Percentiles rank a stretch among this genome's conserved stretches.
Evolutionary conservation across 2,113 vertebrate genomes (phyloP).

Genomic region (Larimichthys polyactis): DNA sequence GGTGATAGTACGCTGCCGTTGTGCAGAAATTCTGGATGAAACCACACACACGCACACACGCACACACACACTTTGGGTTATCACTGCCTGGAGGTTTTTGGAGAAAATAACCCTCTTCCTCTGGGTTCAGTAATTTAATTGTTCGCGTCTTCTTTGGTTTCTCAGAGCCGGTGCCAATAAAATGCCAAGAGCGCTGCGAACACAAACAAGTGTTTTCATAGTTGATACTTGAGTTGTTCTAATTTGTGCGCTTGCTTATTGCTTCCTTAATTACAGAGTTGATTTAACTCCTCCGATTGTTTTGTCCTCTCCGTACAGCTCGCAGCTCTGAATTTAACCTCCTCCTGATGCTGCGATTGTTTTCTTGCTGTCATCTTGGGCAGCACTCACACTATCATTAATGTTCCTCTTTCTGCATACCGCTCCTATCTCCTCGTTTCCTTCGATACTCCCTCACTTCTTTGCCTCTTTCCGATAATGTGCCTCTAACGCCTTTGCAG

Average conservation of each 20-base stretch:
- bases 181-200: neutral
- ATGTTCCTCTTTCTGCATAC: neutral
- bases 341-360: slow-evolving; percentile 19
- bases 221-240: neutral
- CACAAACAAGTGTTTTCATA: neutral
- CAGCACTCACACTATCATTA: slow-evolving; percentile 25
- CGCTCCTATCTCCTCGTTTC: too few species aligned
- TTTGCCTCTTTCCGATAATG: neutral
- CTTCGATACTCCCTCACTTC: neutral
- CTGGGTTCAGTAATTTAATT: neutral
- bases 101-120: neutral
- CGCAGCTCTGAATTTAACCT: neutral
- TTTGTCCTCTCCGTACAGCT: neutral
- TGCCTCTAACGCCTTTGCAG: slow-evolving; percentile 42
- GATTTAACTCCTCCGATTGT: neutral
- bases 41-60: neutral
- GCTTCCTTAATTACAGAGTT: slow-evolving; percentile 1
- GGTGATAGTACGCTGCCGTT: slow-evolving; percentile 32
- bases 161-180: neutral
- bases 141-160: neutral
- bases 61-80: neutral
- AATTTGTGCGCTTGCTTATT: slow-evolving; percentile 13
- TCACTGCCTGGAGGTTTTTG: neutral
- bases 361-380: slow-evolving; percentile 22
- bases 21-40: slow-evolving; percentile 32